Evolutionary conservation across 64 coral and sea anemone genomes (phyloP).

Genomic region (Pachyseris speciosa): DNA sequence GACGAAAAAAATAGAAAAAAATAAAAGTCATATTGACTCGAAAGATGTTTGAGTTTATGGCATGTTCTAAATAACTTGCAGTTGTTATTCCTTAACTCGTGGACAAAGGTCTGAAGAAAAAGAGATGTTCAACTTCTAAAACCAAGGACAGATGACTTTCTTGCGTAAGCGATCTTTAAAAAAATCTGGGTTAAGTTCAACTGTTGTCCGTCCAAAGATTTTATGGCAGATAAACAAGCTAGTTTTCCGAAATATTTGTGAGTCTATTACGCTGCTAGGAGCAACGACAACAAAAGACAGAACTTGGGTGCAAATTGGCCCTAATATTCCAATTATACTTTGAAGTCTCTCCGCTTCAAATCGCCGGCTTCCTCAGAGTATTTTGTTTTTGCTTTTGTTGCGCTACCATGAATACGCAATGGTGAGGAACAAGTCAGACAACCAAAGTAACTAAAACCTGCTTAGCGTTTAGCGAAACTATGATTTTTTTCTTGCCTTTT

Average conservation of each 20-base stretch:
- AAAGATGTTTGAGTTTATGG: background rate
- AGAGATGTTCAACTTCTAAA: background rate
- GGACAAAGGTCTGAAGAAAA: background rate
- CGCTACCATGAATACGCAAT: background rate
- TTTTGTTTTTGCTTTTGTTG: background rate
- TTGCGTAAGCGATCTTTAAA: too few species aligned
- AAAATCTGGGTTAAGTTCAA: too few species aligned
- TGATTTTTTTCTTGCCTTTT: too few species aligned
- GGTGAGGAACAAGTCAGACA: background rate
- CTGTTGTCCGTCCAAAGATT: background rate
- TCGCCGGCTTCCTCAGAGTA: background rate
- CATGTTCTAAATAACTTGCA: background rate
- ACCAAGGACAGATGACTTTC: too few species aligned
- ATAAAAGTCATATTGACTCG: conserved; percentile 13
- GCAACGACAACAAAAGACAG: conserved; percentile 16
- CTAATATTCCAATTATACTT: conserved; percentile 33
- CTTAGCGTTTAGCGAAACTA: too few species aligned
- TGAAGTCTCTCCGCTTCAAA: background rate
- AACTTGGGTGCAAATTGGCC: conserved; percentile 3
- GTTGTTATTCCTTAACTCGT: background rate
- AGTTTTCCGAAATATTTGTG: background rate
- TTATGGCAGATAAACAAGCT: background rate
- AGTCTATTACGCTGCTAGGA: background rate
- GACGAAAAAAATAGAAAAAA: background rate
- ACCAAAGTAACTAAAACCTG: too few species aligned